Evolutionary conservation across 2,888 invertebrate genomes (phyloP).

Genomic region (Galerucella nymphaeae): DNA sequence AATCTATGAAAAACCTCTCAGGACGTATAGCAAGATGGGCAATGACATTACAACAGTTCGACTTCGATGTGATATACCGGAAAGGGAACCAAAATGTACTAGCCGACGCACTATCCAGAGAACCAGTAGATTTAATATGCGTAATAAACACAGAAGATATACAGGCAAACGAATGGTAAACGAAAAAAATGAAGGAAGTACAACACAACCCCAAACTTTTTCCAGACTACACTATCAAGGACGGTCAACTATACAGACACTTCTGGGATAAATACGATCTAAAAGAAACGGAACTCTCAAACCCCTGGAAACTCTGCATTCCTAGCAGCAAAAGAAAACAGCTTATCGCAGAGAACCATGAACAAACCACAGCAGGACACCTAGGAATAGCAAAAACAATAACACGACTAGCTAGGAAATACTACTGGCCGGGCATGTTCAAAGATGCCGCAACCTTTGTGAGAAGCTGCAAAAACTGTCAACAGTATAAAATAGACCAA

Average conservation of each 20-base stretch:
- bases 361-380: slow-evolving; percentile 38
- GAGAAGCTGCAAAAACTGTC: slow-evolving; percentile 5
- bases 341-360: slow-evolving; percentile 21
- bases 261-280: slow-evolving; percentile 13
- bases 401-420: not conserved
- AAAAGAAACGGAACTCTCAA: slow-evolving; percentile 19
- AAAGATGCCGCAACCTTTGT: slow-evolving; percentile 15
- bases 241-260: slow-evolving; percentile 20
- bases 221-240: slow-evolving; percentile 18
- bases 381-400: slow-evolving; percentile 24
- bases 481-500: slow-evolving; percentile 13
- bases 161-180: not conserved
- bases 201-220: not conserved
- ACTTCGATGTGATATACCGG: slow-evolving; percentile 9
- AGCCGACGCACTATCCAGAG: slow-evolving; percentile 14
- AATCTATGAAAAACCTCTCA: slow-evolving; percentile 22
- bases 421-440: slow-evolving; percentile 26
- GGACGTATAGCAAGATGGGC: slow-evolving; percentile 32
- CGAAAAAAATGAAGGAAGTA: not conserved
- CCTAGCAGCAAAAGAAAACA: slow-evolving; percentile 4
- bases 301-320: slow-evolving; percentile 37
- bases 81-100: slow-evolving; percentile 1
- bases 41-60: slow-evolving; percentile 21
- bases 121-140: not conserved
- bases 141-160: not conserved